Conservation (phyloP, 1,140 invertebrate genomes). For the Caerostris extrusa region DNA sequence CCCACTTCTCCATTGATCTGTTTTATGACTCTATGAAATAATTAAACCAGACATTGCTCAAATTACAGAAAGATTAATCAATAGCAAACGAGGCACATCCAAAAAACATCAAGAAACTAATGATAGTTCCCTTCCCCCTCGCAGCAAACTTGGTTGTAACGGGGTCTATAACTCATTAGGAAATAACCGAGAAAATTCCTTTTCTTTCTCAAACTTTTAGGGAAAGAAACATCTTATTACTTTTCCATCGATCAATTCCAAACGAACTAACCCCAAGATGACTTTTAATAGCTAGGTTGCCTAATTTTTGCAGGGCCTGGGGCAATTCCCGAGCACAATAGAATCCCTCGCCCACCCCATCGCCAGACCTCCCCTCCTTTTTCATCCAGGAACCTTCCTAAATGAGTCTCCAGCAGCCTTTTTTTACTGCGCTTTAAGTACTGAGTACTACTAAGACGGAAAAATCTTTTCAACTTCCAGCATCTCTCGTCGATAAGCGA, state of each 20-base stretch:
- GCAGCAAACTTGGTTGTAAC: not conserved
- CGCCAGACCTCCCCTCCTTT: not conserved
- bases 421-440: slow-evolving; percentile 72
- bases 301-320: slow-evolving; percentile 41
- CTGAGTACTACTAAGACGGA: slow-evolving; percentile 48
- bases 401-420: slow-evolving; percentile 54
- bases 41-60: no score
- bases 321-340: slow-evolving; percentile 49
- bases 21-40: no score
- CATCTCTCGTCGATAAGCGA: slow-evolving; percentile 25
- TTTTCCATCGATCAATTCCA: slow-evolving; percentile 53
- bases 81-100: not conserved
- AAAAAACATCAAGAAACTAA: not conserved
- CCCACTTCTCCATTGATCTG: no score
- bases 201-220: not conserved
- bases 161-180: slow-evolving; percentile 36
- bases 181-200: slow-evolving; percentile 45
- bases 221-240: slow-evolving; percentile 71
- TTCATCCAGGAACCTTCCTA: slow-evolving; percentile 30
- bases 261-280: slow-evolving; percentile 7
- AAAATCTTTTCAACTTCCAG: slow-evolving; percentile 44
- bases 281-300: slow-evolving; percentile 32
- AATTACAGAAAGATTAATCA: no score
- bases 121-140: not conserved
- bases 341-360: not conserved